Percentiles rank a stretch among this genome's conserved stretches.
Evolutionary conservation across 2,888 invertebrate genomes (phyloP).

Genomic region (Nowickia ferox): DNA sequence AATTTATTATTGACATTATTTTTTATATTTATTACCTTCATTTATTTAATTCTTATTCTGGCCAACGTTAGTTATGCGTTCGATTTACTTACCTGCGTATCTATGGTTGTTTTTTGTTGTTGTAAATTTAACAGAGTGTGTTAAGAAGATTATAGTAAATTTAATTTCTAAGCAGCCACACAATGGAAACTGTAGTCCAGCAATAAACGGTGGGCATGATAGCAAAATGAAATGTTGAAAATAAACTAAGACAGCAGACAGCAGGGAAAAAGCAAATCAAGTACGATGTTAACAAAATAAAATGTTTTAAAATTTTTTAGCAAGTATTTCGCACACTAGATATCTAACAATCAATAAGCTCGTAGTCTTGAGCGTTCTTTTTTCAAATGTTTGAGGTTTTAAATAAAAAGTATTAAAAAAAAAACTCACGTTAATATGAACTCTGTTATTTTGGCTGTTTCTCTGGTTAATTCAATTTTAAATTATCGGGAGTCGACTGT

Average conservation of each 20-base stretch:
- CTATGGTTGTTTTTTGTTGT: not conserved
- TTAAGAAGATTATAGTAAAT: not conserved
- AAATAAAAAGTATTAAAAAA: too few relatives aligned
- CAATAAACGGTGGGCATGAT: not conserved
- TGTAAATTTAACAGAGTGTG: not conserved
- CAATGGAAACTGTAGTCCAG: not conserved
- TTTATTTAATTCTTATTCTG: constrained; percentile 20
- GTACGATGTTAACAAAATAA: too few relatives aligned
- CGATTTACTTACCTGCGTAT: not conserved
- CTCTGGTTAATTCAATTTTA: too few relatives aligned
- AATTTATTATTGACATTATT: constrained; percentile 33
- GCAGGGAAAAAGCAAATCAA: not conserved
- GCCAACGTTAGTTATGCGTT: not conserved
- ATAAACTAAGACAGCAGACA: not conserved
- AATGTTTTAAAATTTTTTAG: too few relatives aligned
- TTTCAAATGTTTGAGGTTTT: too few relatives aligned
- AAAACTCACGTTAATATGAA: too few relatives aligned
- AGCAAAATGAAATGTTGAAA: not conserved
- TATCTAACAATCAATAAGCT: too few relatives aligned
- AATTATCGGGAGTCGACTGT: too few relatives aligned
- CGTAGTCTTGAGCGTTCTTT: too few relatives aligned
- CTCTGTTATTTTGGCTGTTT: too few relatives aligned
- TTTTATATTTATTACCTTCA: constrained; percentile 34
- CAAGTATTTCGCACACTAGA: too few relatives aligned
- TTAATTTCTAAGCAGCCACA: not conserved